These are phyloP conservation scores for Melitaea athalia DNA, from an alignment of 2,888 invertebrate species.

Conservation along the genomic window DNA sequence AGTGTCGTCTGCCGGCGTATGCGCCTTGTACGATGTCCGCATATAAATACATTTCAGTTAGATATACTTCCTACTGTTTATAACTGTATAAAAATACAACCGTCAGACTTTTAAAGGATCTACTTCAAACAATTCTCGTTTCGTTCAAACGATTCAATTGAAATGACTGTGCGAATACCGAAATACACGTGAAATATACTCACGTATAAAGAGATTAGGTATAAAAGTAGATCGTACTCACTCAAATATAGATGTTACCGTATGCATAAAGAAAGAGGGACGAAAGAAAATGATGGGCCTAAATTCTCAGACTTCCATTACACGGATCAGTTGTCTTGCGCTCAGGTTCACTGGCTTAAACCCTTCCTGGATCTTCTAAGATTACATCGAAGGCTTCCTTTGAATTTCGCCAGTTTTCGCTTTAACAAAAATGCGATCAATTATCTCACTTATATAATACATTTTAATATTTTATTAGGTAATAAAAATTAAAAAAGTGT, in stretches of 20 bases:
- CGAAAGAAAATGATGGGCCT: conserved; percentile 48
- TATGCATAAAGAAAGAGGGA: conserved; percentile 53
- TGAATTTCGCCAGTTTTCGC: conserved; percentile 52
- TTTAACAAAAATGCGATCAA: conserved; percentile 39
- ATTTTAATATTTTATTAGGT: conserved; percentile 20
- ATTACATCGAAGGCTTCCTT: conserved; percentile 60
- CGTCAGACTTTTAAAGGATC: not conserved
- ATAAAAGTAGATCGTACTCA: conserved; percentile 40
- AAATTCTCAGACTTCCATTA: conserved; percentile 71
- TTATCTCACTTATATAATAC: conserved; percentile 19
- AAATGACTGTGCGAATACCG: conserved; percentile 9
- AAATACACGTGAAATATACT: conserved; percentile 18
- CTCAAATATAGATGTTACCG: conserved; percentile 44
- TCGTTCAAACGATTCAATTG: conserved; percentile 7
- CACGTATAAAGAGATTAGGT: conserved; percentile 38
- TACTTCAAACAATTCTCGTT: conserved; percentile 3
- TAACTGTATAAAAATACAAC: conserved; percentile 11
- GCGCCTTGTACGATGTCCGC: conserved; percentile 63
- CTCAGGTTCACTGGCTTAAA: conserved; percentile 65
- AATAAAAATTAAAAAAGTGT: conserved; percentile 20
- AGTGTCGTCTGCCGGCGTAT: conserved; percentile 64
- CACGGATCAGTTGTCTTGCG: conserved; percentile 70
- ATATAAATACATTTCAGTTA: conserved; percentile 61
- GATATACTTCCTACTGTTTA: conserved; percentile 28
- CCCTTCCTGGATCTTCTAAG: conserved; percentile 60